Conservation (phyloP, 2,888 invertebrate species). For the Lasioglossum leucozonium region DNA sequence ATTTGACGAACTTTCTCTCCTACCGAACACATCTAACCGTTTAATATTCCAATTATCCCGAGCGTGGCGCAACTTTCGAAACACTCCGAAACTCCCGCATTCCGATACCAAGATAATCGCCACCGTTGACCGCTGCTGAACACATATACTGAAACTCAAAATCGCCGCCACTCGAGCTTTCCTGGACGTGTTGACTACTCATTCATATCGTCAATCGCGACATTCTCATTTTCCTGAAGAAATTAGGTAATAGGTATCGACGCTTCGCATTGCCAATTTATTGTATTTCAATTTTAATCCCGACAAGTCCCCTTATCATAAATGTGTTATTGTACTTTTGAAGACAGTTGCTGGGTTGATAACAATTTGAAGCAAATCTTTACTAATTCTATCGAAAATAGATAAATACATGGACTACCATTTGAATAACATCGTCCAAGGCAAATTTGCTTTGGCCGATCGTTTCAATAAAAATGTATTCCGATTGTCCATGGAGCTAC, state of each 20-base stretch:
- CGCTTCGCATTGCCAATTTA: no score
- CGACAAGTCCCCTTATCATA: no score
- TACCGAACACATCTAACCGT: background rate
- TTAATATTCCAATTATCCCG: slow-evolving; percentile 17
- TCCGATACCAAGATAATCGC: slow-evolving; percentile 5
- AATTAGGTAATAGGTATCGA: background rate
- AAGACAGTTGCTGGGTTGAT: background rate
- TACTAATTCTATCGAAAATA: background rate
- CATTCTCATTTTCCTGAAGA: no score
- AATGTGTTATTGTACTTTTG: background rate
- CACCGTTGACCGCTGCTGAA: background rate
- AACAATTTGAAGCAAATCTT: background rate
- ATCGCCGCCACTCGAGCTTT: background rate
- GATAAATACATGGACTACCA: background rate
- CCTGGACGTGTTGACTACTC: background rate
- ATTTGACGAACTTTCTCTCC: slow-evolving; percentile 14
- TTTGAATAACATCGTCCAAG: background rate
- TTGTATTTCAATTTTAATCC: no score
- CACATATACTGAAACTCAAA: background rate
- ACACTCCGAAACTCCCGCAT: background rate
- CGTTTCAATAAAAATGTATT: background rate
- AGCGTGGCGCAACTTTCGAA: background rate
- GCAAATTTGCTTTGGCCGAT: background rate
- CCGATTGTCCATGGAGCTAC: background rate
- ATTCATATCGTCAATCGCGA: background rate